A percentile compares a stretch with the other conserved stretches of the same genome.
phyloP scores from a whole-genome alignment of 1,140 invertebrate genomes.

The Drosophila chauvacae region DNA sequence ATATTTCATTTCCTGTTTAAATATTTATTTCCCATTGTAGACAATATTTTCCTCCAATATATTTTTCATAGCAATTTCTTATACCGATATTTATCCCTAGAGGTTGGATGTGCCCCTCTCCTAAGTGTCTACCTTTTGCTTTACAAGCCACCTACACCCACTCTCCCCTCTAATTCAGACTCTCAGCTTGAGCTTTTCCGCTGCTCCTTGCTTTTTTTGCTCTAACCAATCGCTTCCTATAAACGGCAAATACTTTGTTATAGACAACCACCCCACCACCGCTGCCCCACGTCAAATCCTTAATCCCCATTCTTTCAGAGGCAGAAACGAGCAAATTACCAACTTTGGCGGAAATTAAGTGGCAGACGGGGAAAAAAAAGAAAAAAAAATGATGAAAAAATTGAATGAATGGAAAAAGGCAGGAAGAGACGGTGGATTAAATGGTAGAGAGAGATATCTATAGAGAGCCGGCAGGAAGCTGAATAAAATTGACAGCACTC shows the following conservation, averaged over 20 bases:
- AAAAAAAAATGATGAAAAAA: constrained; percentile 10
- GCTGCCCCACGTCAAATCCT: constrained; percentile 24
- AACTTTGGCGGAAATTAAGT: constrained; percentile 80
- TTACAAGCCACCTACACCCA: background rate
- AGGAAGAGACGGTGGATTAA: constrained; percentile 4
- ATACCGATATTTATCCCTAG: background rate
- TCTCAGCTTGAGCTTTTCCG: constrained; percentile 5
- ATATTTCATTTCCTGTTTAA: too few relatives aligned
- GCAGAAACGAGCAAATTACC: constrained; percentile 67
- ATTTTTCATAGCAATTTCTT: background rate
- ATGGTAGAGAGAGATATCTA: background rate
- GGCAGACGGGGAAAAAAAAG: constrained; percentile 49
- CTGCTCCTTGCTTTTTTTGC: constrained; percentile 26
- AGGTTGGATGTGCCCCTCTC: background rate
- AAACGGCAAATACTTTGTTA: constrained; percentile 59
- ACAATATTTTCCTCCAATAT: too few relatives aligned
- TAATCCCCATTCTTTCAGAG: constrained; percentile 53
- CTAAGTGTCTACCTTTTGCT: background rate
- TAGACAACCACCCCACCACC: constrained; percentile 4
- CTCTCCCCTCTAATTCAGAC: background rate
- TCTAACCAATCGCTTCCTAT: constrained; percentile 45
- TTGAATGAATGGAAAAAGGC: constrained; percentile 53
- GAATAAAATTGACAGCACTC: constrained; percentile 21
- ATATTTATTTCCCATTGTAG: background rate
- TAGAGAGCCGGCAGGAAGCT: background rate